These are phyloP conservation scores for Brienomyrus brachyistius DNA, from an alignment of 2,113 vertebrate genomes.

Conservation along the genomic window DNA sequence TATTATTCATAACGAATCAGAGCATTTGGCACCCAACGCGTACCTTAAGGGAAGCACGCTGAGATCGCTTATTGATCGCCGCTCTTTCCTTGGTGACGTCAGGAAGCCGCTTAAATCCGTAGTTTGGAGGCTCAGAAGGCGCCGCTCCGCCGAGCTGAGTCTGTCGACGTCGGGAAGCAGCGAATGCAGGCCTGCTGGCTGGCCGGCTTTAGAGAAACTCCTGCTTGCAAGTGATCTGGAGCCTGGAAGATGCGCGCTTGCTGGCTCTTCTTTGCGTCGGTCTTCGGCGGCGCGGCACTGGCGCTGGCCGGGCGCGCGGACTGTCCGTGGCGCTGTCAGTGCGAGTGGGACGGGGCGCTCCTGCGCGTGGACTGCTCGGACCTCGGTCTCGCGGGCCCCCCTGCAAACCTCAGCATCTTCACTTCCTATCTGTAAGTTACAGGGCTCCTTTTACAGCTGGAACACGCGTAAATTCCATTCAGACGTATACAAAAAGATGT, in stretches of 20 bases:
- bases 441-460: not conserved
- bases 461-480: not conserved
- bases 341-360: slow-evolving; percentile 61
- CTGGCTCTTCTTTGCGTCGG: not conserved
- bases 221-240: not conserved
- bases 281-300: slow-evolving; percentile 4
- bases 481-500: not conserved
- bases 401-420: slow-evolving; percentile 67
- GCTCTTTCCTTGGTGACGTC: not conserved
- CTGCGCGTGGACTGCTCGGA: slow-evolving; percentile 70
- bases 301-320: not conserved
- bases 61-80: not conserved
- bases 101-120: not conserved
- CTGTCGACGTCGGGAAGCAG: not conserved
- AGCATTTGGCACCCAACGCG: not conserved
- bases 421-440: slow-evolving; percentile 71
- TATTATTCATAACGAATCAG: not conserved
- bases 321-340: slow-evolving; percentile 62
- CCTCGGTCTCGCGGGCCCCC: slow-evolving; percentile 60
- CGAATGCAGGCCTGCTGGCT: not conserved
- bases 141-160: not conserved
- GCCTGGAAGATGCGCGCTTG: slow-evolving; percentile 17
- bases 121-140: not conserved
- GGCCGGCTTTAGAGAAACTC: not conserved
- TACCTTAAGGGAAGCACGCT: not conserved